Evolutionary conservation across 2,888 invertebrate genomes (phyloP).

Genomic region (Microctonus aethiopoides): DNA sequence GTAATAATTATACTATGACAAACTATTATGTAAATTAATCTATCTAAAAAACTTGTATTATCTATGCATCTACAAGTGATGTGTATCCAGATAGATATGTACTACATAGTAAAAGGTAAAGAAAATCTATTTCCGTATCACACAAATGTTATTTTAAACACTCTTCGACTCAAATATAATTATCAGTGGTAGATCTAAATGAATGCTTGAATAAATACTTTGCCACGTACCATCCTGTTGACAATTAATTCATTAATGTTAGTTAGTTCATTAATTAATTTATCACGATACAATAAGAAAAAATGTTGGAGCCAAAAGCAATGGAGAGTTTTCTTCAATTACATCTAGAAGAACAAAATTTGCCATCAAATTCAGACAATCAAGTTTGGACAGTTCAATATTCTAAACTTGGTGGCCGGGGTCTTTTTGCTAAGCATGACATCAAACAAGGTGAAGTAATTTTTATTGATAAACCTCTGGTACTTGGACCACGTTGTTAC

Average conservation of each 20-base stretch:
- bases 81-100: neutral
- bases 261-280: neutral
- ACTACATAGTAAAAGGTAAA: neutral
- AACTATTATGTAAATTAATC: too few species aligned
- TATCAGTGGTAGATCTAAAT: neutral
- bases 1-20: too few species aligned
- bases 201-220: neutral
- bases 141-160: neutral
- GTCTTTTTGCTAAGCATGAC: constrained; percentile 77
- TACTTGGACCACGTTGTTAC: constrained; percentile 76
- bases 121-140: neutral
- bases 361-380: constrained; percentile 32
- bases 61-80: neutral
- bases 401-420: constrained; percentile 77
- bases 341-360: constrained; percentile 47
- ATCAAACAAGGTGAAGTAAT: constrained; percentile 77
- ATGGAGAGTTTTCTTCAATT: constrained; percentile 44
- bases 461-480: constrained; percentile 77
- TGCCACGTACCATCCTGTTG: neutral
- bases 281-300: neutral
- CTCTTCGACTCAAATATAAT: neutral
- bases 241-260: too few species aligned
- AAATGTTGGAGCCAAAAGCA: constrained; percentile 43
- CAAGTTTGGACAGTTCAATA: constrained; percentile 71
- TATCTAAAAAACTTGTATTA: neutral